Percentiles rank a stretch among this genome's conserved stretches.
These are phyloP conservation scores for Drosophila cracens DNA, from an alignment of 2,888 invertebrate species.

Conservation along the genomic window DNA sequence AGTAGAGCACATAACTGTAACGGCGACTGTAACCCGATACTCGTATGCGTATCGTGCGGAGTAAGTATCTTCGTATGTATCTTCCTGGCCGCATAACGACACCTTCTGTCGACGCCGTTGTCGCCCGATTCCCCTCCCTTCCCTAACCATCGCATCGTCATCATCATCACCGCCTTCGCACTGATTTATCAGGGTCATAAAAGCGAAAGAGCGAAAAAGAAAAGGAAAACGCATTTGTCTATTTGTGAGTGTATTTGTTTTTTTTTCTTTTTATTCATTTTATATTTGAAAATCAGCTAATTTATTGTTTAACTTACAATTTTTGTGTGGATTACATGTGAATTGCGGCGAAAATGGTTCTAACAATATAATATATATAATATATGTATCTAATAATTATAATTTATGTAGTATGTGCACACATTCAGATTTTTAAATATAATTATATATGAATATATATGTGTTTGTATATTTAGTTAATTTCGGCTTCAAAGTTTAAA, in stretches of 20 bases:
- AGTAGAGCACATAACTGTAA: slow-evolving; percentile 28
- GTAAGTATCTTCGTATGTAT: slow-evolving; percentile 21
- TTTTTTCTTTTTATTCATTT: slow-evolving; percentile 28
- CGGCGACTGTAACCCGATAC: slow-evolving; percentile 43
- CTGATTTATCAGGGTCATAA: slow-evolving; percentile 62
- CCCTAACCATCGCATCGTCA: neutral
- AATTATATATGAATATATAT: slow-evolving; percentile 26
- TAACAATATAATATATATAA: slow-evolving; percentile 56
- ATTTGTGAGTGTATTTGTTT: slow-evolving; percentile 48
- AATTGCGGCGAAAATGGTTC: slow-evolving; percentile 44
- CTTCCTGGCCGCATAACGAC: slow-evolving; percentile 55
- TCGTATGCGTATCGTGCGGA: slow-evolving; percentile 21
- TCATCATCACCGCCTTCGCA: slow-evolving; percentile 6
- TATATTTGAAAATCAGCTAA: slow-evolving; percentile 66
- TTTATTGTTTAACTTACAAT: slow-evolving; percentile 63
- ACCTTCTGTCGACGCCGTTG: slow-evolving; percentile 60
- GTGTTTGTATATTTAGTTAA: slow-evolving; percentile 54
- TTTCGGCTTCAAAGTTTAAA: slow-evolving; percentile 41
- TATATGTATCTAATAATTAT: slow-evolving; percentile 48
- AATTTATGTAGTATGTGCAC: slow-evolving; percentile 52
- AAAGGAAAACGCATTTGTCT: slow-evolving; percentile 50
- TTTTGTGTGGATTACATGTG: slow-evolving; percentile 58
- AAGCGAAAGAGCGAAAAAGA: slow-evolving; percentile 9
- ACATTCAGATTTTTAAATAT: slow-evolving; percentile 67
- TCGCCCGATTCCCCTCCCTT: neutral